Conservation (phyloP, 2,888 invertebrate genomes). For the Nephrotoma appendiculata region DNA sequence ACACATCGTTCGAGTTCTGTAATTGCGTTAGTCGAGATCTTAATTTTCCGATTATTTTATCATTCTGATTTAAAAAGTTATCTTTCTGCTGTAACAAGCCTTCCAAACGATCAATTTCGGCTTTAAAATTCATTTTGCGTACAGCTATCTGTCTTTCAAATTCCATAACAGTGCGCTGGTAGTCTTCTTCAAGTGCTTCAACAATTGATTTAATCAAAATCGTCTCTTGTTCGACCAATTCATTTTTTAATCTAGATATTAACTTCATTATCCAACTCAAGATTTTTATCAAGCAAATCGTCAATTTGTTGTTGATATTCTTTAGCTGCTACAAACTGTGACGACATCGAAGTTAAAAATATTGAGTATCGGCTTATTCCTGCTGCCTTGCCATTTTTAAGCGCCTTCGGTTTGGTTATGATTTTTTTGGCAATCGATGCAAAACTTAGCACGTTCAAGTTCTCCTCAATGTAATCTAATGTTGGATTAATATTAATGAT, state of each 20-base stretch:
- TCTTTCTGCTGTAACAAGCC: background rate
- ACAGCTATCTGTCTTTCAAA: background rate
- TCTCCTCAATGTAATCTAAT: conserved; percentile 62
- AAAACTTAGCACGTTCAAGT: conserved; percentile 65
- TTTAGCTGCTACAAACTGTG: background rate
- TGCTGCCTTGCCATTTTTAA: conserved; percentile 7
- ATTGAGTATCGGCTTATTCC: conserved; percentile 15
- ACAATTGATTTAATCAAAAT: conserved; percentile 23
- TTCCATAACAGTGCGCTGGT: background rate
- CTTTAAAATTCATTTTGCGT: background rate
- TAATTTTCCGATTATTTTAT: background rate
- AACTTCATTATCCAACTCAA: conserved; percentile 10
- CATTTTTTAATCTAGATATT: conserved; percentile 11
- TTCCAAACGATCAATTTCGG: background rate
- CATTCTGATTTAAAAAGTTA: background rate
- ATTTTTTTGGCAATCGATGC: conserved; percentile 60
- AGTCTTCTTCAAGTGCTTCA: conserved; percentile 19
- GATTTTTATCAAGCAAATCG: background rate
- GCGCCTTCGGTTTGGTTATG: conserved; percentile 20
- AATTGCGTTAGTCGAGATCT: background rate
- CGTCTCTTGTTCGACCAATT: conserved; percentile 18
- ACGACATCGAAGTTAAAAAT: conserved; percentile 8
- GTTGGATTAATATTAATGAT: conserved; percentile 74
- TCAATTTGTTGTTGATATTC: background rate
- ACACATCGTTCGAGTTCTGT: background rate